phyloP scores from a whole-genome alignment of 2,797 vertebrate species.

The Trichosurus vulpecula region DNA sequence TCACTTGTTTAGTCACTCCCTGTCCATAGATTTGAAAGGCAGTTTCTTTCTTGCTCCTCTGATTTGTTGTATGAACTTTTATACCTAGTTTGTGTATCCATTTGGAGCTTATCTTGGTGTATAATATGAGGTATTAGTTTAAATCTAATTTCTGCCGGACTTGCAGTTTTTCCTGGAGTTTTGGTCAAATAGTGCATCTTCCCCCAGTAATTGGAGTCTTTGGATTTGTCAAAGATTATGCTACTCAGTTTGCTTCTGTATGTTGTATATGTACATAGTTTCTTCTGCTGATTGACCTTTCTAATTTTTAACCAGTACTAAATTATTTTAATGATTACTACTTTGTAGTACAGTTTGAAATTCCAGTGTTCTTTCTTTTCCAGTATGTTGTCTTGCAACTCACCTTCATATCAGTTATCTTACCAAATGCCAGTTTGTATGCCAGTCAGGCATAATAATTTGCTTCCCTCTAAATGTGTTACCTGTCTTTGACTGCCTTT shows the following conservation, averaged over 20 bases:
- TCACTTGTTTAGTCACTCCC: not conserved
- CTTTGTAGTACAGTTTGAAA: not conserved
- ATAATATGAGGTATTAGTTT: not conserved
- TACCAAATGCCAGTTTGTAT: conserved; percentile 1
- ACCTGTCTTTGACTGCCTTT: not conserved
- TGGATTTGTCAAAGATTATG: not conserved
- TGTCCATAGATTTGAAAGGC: not conserved
- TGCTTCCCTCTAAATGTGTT: not conserved
- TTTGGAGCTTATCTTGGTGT: not conserved
- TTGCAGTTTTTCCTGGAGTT: not conserved
- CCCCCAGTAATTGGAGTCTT: not conserved
- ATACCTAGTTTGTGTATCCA: not conserved
- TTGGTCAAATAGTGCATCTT: not conserved
- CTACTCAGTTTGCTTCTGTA: not conserved
- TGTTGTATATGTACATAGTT: not conserved
- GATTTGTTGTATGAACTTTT: not conserved
- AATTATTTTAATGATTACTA: not conserved
- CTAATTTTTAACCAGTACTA: not conserved
- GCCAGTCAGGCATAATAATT: not conserved
- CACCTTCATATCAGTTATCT: not conserved
- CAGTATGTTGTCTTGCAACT: conserved; percentile 24
- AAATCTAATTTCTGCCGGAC: not conserved
- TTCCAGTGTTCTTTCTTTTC: conserved; percentile 49
- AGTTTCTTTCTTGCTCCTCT: not conserved
- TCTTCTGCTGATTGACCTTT: not conserved